A percentile compares a stretch with the other conserved stretches of the same genome.
phyloP scores from a whole-genome alignment of 1,140 invertebrate genomes.

The Cryptotermes secundus region DNA sequence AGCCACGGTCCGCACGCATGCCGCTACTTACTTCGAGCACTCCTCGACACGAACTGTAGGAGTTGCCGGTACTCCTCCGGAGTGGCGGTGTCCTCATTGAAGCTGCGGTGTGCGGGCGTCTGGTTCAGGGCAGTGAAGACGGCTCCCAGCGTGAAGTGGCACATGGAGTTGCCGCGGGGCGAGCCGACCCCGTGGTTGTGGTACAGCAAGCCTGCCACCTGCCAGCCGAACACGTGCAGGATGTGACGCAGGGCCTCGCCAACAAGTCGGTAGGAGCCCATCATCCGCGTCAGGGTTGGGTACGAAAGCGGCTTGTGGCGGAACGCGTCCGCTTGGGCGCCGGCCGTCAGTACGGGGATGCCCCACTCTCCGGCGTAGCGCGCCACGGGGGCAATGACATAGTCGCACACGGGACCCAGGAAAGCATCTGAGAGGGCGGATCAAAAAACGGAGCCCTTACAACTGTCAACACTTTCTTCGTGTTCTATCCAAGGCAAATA shows the following conservation, averaged over 20 bases:
- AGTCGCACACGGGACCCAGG: slow-evolving; percentile 88
- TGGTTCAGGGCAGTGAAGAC: slow-evolving; percentile 64
- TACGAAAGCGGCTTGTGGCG: slow-evolving; percentile 65
- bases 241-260: slow-evolving; percentile 69
- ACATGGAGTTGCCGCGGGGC: slow-evolving; percentile 65
- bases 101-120: slow-evolving; percentile 59
- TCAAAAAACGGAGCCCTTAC: neutral
- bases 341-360: slow-evolving; percentile 83
- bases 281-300: slow-evolving; percentile 79
- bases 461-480: neutral
- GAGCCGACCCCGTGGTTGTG: slow-evolving; percentile 62
- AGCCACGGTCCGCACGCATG: too few relatives aligned
- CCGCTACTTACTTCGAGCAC: slow-evolving; percentile 74
- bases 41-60: slow-evolving; percentile 62
- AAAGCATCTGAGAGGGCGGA: slow-evolving; percentile 68
- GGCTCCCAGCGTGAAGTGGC: slow-evolving; percentile 69
- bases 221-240: slow-evolving; percentile 70
- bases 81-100: slow-evolving; percentile 57
- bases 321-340: slow-evolving; percentile 80
- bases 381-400: slow-evolving; percentile 86
- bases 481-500: too few relatives aligned
- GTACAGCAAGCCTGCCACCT: slow-evolving; percentile 65
- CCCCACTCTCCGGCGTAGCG: slow-evolving; percentile 85
- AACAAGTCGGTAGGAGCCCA: slow-evolving; percentile 76
- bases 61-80: slow-evolving; percentile 60